Evolutionary conservation across 2,888 invertebrate genomes (phyloP).

Genomic region (Caenorhabditis uteleia): DNA sequence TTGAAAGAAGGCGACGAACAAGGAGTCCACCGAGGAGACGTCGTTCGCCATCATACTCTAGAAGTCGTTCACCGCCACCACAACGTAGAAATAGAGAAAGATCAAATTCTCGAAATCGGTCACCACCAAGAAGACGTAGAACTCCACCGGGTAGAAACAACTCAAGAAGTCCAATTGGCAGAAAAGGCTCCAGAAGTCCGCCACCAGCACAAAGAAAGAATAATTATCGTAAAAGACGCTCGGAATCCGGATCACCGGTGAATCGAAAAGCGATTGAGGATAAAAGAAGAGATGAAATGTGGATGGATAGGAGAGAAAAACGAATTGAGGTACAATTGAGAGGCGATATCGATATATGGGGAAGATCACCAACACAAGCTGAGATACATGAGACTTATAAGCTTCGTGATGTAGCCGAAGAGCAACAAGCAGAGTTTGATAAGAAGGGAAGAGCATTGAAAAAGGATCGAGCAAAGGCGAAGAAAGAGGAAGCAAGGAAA

Average conservation of each 20-base stretch:
- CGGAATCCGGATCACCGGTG: slow-evolving; percentile 7
- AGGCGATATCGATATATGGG: slow-evolving; percentile 46
- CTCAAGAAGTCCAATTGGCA: background rate
- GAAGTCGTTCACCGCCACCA: slow-evolving; percentile 15
- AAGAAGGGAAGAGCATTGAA: slow-evolving; percentile 44
- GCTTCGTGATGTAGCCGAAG: slow-evolving; percentile 47
- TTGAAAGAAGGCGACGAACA: slow-evolving; percentile 6
- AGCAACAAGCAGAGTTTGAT: slow-evolving; percentile 51
- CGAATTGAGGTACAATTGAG: slow-evolving; percentile 37
- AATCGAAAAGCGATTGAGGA: background rate
- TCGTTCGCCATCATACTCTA: slow-evolving; percentile 1
- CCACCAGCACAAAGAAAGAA: background rate
- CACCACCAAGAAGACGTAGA: background rate
- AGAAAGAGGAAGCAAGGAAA: slow-evolving; percentile 35
- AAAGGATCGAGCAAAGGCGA: slow-evolving; percentile 45
- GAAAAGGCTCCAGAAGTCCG: background rate
- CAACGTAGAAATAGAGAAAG: slow-evolving; percentile 18
- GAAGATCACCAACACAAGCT: slow-evolving; percentile 47
- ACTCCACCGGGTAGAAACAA: background rate
- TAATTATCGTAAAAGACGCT: background rate
- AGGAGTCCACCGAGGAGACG: slow-evolving; percentile 8
- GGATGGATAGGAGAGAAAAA: slow-evolving; percentile 32
- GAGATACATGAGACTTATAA: slow-evolving; percentile 49
- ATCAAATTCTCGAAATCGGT: slow-evolving; percentile 3
- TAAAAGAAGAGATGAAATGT: slow-evolving; percentile 22